Evolutionary conservation across 2,888 invertebrate genomes (phyloP).

Genomic region (Dasypogon diadema): DNA sequence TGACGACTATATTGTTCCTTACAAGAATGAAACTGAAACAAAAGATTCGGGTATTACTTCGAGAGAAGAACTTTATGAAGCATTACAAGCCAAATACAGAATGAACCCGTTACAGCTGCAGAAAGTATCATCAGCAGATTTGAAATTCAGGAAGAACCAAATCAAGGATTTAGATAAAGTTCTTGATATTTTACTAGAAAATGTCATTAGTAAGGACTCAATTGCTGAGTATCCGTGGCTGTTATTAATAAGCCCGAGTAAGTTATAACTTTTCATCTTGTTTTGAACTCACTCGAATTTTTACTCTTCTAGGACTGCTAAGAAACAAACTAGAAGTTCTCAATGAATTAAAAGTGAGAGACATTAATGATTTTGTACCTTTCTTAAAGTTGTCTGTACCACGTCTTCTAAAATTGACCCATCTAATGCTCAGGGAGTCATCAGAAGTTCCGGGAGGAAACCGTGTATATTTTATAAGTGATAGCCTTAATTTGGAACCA

Average conservation of each 20-base stretch:
- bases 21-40: background rate
- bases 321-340: constrained; percentile 67
- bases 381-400: constrained; percentile 69
- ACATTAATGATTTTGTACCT: constrained; percentile 71
- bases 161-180: background rate
- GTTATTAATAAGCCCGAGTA: constrained; percentile 62
- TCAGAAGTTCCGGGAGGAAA: constrained; percentile 68
- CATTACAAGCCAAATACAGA: constrained; percentile 20
- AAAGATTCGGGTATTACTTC: background rate
- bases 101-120: background rate
- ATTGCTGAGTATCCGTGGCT: constrained; percentile 67
- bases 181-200: constrained; percentile 59
- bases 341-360: constrained; percentile 67
- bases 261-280: constrained; percentile 42
- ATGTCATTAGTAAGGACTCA: constrained; percentile 62
- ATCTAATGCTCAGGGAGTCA: constrained; percentile 66
- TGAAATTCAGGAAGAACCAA: constrained; percentile 13
- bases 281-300: background rate
- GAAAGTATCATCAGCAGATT: constrained; percentile 34
- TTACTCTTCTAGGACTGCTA: constrained; percentile 61
- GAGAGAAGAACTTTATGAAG: constrained; percentile 5
- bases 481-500: constrained; percentile 69
- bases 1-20: constrained; percentile 22
- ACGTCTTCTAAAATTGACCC: constrained; percentile 61
- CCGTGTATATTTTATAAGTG: constrained; percentile 73